phyloP scores from a whole-genome alignment of 2,113 vertebrate genomes.

The Rhabdornis inornatus region DNA sequence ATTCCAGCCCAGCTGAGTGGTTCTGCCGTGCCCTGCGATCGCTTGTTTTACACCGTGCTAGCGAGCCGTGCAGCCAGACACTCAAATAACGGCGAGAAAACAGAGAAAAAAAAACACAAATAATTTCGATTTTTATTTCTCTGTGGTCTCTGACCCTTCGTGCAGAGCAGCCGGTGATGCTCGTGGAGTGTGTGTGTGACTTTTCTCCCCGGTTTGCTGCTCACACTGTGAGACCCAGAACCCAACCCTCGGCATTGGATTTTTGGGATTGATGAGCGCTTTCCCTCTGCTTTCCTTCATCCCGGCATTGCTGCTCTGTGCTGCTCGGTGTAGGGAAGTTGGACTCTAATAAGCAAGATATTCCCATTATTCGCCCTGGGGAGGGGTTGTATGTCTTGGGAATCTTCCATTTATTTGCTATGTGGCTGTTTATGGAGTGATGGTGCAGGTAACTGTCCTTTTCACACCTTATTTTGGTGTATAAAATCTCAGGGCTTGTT shows the following conservation, averaged over 20 bases:
- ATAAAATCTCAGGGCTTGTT: not conserved
- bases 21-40: rapidly evolving
- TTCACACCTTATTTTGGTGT: not conserved
- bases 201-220: not conserved
- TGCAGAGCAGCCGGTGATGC: not conserved
- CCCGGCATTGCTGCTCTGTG: not conserved
- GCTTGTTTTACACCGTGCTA: not conserved
- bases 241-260: rapidly evolving
- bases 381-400: not conserved
- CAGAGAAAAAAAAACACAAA: not conserved
- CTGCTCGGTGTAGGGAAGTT: not conserved
- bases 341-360: not conserved
- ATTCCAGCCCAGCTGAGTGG: not conserved
- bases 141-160: not conserved
- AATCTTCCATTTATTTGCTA: not conserved
- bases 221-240: not conserved
- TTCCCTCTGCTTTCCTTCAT: not conserved
- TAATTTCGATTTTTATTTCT: not conserved
- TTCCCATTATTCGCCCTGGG: not conserved
- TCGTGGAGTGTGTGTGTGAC: not conserved
- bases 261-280: not conserved
- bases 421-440: not conserved
- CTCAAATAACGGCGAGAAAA: not conserved
- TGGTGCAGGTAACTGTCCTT: not conserved
- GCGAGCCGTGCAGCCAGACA: not conserved